A percentile compares a stretch with the other conserved stretches of the same genome.
Evolutionary conservation across 2,113 vertebrate genomes (phyloP).

Genomic region (Mormoops blainvillei): DNA sequence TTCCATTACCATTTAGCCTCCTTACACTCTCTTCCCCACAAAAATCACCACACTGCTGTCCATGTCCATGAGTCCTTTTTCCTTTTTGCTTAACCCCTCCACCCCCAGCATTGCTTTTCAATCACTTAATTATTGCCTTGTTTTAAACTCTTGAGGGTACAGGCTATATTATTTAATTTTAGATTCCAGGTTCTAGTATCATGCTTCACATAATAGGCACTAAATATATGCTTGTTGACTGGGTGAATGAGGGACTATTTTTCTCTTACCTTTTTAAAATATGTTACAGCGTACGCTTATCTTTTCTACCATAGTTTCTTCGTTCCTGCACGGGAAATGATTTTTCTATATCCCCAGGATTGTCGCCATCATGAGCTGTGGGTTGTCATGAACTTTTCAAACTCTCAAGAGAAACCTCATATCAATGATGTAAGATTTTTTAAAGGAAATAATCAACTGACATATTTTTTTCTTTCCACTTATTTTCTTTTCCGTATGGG

Average conservation of each 20-base stretch:
- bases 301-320: neutral
- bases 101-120: neutral
- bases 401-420: neutral
- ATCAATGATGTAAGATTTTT: neutral
- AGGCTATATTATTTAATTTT: neutral
- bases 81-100: too few species aligned
- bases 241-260: neutral
- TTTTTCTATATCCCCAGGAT: neutral
- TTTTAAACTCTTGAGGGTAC: neutral
- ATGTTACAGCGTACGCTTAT: neutral
- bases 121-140: neutral
- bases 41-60: too few species aligned
- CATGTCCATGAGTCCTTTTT: too few species aligned
- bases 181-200: neutral
- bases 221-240: neutral
- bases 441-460: neutral
- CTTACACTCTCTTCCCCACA: too few species aligned
- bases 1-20: too few species aligned
- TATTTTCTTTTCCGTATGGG: neutral
- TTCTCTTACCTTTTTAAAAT: neutral
- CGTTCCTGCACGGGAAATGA: neutral
- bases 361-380: neutral
- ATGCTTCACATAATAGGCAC: neutral
- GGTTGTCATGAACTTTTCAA: neutral
- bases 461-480: neutral